Base-by-base conservation (phyloP, 2,888 invertebrate genomes). In the Cecidostiba fungosa region DNA sequence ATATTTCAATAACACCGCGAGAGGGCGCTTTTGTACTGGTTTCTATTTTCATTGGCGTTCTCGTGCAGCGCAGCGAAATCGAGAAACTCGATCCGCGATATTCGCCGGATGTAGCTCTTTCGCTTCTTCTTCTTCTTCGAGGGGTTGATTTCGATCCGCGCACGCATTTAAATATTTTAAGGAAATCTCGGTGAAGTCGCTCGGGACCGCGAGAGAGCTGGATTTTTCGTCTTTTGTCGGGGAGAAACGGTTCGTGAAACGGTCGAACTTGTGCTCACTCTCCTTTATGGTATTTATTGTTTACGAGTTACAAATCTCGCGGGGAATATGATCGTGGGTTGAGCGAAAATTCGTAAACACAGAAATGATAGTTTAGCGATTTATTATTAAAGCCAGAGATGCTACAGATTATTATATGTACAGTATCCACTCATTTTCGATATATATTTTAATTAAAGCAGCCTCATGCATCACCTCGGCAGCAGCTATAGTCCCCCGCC, bases 131-230 rank as follows among this genome's bases (percentile, higher is more conserved):
- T 66, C 26, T 77, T 19, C 29, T 16, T 50, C 19, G 59, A 77
- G 79, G 47, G 78, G 83, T 70, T 76, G 69, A 70, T 86, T 82
- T 79, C 77, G 47, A 47, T 78, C 54, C 70, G 76, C 36, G 82
- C 70, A 84, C 69, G 62, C 72, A 82, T 82, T 85, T 84, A 81
- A 85, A 84, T 82, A 87, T 83, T 87, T 87, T 72, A 85, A 81
- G 80, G 77, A 85, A 81, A 87, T 82, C 85, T 79, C 70, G 85
- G 19, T 50, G 78, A 76, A 73, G 43, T 78, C 59, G 73, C 59
- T 76, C 62, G 36, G 6, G 36, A 6, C 4, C 6, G 59, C 72
- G 70, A 47, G 50, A 19, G 26, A 39, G 5, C 26, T 39, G 78
- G 29, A 74, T 85, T 82, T 82, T 82, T 85, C 59, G 62, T 36